Evolutionary conservation across 2,113 vertebrate genomes (phyloP).

Genomic region (Corydoras sp.): DNA sequence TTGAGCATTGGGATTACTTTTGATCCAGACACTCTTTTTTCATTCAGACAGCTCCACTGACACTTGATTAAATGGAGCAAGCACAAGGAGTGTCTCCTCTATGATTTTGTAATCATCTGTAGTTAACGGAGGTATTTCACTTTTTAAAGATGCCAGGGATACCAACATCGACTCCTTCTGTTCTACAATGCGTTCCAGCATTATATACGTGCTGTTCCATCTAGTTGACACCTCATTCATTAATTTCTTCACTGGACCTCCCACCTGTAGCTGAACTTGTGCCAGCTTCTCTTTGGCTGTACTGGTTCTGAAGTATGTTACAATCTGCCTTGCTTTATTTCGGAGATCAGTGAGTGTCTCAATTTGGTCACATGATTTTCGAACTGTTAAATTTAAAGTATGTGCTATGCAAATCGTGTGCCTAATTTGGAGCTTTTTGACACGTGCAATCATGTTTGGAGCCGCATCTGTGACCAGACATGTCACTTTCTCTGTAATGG

Average conservation of each 20-base stretch:
- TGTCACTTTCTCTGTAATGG: neutral
- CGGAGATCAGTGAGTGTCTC: neutral
- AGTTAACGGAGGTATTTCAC: neutral
- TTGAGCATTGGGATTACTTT: no score
- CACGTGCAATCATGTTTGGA: neutral
- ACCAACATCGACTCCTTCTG: neutral
- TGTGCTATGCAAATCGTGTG: neutral
- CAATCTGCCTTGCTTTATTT: conserved; percentile 1
- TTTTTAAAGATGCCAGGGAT: neutral
- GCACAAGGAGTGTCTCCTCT: neutral
- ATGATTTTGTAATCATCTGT: neutral
- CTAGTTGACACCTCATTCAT: neutral
- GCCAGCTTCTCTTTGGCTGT: conserved; percentile 13
- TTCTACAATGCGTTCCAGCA: neutral
- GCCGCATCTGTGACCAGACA: neutral
- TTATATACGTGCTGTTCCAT: neutral
- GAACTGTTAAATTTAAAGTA: neutral
- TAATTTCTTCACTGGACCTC: conserved; percentile 2
- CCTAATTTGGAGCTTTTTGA: neutral
- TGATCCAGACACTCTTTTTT: neutral
- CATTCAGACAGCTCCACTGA: no score
- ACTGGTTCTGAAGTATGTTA: neutral
- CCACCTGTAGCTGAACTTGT: neutral
- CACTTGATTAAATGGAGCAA: neutral
- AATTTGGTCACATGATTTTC: neutral